Evolutionary conservation across 2,797 vertebrate genomes (phyloP).

Genomic region (Threskiornis aethiopicus): DNA sequence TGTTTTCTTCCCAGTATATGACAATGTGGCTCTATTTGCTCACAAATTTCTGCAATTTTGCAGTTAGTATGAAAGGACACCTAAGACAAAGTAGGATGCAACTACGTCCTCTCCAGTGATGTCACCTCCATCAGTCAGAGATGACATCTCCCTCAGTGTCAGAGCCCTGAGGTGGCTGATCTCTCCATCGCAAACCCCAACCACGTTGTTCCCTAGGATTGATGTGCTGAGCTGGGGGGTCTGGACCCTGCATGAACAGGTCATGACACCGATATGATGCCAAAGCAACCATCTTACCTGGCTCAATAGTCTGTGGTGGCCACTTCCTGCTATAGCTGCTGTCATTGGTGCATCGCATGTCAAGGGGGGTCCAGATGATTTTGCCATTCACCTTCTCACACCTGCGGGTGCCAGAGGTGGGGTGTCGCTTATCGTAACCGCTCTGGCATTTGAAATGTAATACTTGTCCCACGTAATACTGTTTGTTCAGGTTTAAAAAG

Average conservation of each 20-base stretch:
- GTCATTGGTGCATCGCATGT: not conserved
- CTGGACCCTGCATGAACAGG: not conserved
- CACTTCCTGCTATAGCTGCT: not conserved
- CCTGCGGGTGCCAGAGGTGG: not conserved
- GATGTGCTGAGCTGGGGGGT: not conserved
- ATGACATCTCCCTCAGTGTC: not conserved
- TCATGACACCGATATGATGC: not conserved
- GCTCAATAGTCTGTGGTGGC: not conserved
- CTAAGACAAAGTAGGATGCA: not conserved
- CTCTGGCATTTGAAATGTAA: conserved; percentile 25
- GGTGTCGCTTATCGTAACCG: not conserved
- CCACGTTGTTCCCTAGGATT: not conserved
- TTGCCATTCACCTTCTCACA: not conserved
- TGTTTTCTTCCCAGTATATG: not conserved
- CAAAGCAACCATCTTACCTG: not conserved
- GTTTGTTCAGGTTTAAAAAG: not conserved
- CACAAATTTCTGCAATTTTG: not conserved
- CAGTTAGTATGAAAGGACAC: not conserved
- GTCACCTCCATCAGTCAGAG: not conserved
- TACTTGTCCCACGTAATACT: not conserved
- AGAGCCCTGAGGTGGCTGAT: not conserved
- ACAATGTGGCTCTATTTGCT: not conserved
- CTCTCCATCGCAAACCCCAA: not conserved
- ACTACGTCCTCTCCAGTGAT: not conserved
- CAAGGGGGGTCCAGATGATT: not conserved